Conservation (phyloP, 2,113 vertebrate species). For the Silurus glanis region DNA sequence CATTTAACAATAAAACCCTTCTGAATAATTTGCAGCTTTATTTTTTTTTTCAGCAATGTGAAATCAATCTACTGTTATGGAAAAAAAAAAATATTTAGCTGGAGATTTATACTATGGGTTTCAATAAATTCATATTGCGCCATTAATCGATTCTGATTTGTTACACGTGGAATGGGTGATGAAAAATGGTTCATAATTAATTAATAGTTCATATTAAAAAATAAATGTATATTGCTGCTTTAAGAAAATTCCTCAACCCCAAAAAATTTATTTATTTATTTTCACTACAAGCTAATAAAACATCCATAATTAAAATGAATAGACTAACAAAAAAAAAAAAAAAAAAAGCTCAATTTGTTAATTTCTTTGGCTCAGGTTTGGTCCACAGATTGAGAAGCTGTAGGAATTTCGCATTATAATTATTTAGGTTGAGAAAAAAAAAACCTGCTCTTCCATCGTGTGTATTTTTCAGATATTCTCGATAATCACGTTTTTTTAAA, state of each 20-base stretch:
- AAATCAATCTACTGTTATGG: background rate
- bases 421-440: background rate
- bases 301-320: background rate
- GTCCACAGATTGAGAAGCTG: too few species aligned
- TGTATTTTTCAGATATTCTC: background rate
- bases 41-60: background rate
- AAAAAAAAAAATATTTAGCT: background rate
- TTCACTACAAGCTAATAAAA: background rate
- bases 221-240: background rate
- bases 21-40: slow-evolving; percentile 51
- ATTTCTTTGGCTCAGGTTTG: background rate
- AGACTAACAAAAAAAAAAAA: background rate
- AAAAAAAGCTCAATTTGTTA: background rate
- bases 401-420: background rate
- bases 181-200: background rate
- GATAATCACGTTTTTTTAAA: too few species aligned
- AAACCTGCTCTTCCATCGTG: background rate
- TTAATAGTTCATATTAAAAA: background rate
- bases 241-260: background rate
- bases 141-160: background rate
- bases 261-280: background rate
- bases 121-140: background rate
- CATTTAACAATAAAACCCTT: slow-evolving; percentile 56
- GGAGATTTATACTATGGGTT: background rate
- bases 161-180: background rate